These are phyloP conservation scores for Apodemia hepburni DNA, from an alignment of 2,888 invertebrate species.

Conservation along the genomic window DNA sequence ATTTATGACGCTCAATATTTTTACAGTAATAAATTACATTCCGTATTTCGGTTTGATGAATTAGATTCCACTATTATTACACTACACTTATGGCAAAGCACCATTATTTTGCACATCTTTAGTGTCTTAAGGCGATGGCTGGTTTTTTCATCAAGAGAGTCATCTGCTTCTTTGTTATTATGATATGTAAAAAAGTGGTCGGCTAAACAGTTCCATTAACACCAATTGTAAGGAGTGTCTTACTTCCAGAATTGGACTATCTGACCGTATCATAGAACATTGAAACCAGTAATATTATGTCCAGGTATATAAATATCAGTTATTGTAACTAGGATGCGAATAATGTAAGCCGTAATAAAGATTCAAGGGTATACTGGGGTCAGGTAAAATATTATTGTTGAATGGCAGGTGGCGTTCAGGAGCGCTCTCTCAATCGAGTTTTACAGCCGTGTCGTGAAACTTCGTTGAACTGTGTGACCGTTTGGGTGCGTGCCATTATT, in stretches of 20 bases:
- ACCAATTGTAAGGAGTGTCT: no score
- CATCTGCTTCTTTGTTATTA: no score
- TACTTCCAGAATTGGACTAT: not conserved
- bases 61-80: no score
- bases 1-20: no score
- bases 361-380: slow-evolving; percentile 21
- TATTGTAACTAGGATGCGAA: not conserved
- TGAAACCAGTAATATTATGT: not conserved
- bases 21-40: no score
- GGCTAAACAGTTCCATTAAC: no score
- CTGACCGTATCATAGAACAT: not conserved
- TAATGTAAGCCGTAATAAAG: slow-evolving; percentile 14
- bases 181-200: no score
- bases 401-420: slow-evolving; percentile 32
- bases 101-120: no score
- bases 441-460: slow-evolving; percentile 31
- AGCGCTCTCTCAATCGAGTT: slow-evolving; percentile 32
- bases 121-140: no score
- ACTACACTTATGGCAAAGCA: no score
- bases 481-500: slow-evolving; percentile 49
- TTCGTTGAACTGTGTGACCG: slow-evolving; percentile 37
- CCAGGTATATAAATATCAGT: not conserved
- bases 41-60: no score
- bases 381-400: slow-evolving; percentile 26
- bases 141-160: no score